Evolutionary conservation across 2,113 vertebrate genomes (phyloP), one percentile per base, ranked within the genome.

Genomic region (Climacteris rufus): DNA sequence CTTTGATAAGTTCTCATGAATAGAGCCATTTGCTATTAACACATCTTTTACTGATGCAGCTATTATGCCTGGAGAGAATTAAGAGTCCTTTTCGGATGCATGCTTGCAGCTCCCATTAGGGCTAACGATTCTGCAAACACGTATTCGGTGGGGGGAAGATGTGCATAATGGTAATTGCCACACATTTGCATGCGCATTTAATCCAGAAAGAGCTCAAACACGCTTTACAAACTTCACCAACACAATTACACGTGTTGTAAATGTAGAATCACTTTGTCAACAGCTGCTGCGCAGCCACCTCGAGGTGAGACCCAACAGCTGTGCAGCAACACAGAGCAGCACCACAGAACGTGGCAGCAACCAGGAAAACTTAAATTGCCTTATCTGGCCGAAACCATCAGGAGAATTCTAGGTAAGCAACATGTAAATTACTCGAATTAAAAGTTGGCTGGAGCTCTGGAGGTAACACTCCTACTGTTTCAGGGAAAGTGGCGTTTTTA

Each of bases 231-330:
- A 81, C 63, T 60, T 60, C 86, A 75, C 71, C 35, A 44, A 30
- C 75, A 75, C 82, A 83, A 74, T 94, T 83, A 85, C 93, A 94
- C 31, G n/a, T 86, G 82, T 83, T 76, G 71, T 83, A 91, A 83
- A 91, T 88, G 88, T 71, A 95, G 66, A 94, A 96, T 88, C 92
- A 88, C 90, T 95, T 92, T 75, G 87, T 86, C 90, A 74, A 93
- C 93, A 96, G 90, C 92, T 96, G 95, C 75, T 77, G 65, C 25
- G 61, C 94, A 92, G 90, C 85, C 87, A 96, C 66, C 63, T 88
- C 27, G 71, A 94, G 91, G 90, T 93, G 93, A 96, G 94, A 83
- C 10, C 42, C 63, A 66, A 5, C 96, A 95, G 82, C 90, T 96
- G 90, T n/a, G 66, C 30, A 66, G 68, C 47, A 80, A 35, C 54